phyloP scores from a whole-genome alignment of 2,113 vertebrate genomes.

The Thomomys bottae region DNA sequence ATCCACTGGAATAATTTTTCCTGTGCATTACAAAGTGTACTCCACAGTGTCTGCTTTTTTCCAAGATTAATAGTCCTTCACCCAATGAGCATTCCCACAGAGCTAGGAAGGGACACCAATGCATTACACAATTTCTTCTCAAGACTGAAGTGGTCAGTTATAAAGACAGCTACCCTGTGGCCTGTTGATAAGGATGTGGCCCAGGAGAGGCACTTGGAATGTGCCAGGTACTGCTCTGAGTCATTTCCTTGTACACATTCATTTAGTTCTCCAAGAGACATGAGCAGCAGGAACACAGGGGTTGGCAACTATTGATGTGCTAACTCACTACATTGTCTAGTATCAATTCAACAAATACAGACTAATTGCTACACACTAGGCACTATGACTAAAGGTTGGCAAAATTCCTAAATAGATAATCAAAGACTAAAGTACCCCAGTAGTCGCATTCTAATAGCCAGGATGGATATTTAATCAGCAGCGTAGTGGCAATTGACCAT shows the following conservation, averaged over 20 bases:
- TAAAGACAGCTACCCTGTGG: not conserved
- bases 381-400: not conserved
- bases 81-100: not conserved
- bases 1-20: slow-evolving; percentile 53
- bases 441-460: not conserved
- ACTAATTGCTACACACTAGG: not conserved
- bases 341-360: not conserved
- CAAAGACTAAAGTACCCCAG: not conserved
- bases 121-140: not conserved
- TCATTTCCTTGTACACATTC: not conserved
- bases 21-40: not conserved
- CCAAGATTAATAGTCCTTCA: slow-evolving; percentile 25
- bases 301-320: not conserved
- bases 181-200: not conserved
- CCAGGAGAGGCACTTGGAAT: not conserved
- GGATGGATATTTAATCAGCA: not conserved
- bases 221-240: not conserved
- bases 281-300: not conserved
- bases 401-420: not conserved
- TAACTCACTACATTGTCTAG: not conserved
- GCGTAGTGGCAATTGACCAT: not conserved
- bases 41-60: not conserved
- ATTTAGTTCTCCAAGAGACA: slow-evolving; percentile 13
- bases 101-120: not conserved
- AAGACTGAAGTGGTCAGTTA: not conserved